Conservation (phyloP, 1,140 invertebrate genomes). For the Euwallacea fornicatus region DNA sequence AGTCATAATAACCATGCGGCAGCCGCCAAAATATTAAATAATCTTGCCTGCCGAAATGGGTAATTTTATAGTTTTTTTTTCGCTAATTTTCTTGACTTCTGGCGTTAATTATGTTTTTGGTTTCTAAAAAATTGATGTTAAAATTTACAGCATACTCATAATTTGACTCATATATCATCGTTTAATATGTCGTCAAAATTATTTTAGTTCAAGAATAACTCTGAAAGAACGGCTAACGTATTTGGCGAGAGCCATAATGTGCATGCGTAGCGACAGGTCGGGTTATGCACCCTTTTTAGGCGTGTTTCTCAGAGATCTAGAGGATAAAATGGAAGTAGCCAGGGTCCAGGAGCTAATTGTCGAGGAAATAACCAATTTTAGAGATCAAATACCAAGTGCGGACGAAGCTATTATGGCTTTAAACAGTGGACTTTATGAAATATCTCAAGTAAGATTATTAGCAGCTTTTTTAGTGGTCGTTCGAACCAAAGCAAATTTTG, state of each 20-base stretch:
- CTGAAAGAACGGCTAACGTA: constrained; percentile 82
- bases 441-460: constrained; percentile 60
- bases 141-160: background rate
- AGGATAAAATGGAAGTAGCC: constrained; percentile 91
- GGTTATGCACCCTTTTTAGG: constrained; percentile 76
- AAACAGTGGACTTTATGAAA: constrained; percentile 66
- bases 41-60: constrained; percentile 81
- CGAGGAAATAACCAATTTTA: constrained; percentile 62
- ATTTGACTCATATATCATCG: background rate
- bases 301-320: constrained; percentile 86
- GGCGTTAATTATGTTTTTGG: too few relatives aligned
- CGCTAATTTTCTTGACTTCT: too few relatives aligned
- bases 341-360: constrained; percentile 76
- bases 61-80: constrained; percentile 52
- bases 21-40: constrained; percentile 89
- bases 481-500: background rate
- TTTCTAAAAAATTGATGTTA: background rate
- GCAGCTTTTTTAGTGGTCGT: background rate
- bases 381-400: constrained; percentile 53
- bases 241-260: constrained; percentile 91
- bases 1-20: constrained; percentile 87
- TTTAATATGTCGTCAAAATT: background rate
- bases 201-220: constrained; percentile 61
- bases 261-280: constrained; percentile 84
- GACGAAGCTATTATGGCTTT: constrained; percentile 58